phyloP scores from a whole-genome alignment of 2,888 invertebrate species.

The Chymomyza amoena region DNA sequence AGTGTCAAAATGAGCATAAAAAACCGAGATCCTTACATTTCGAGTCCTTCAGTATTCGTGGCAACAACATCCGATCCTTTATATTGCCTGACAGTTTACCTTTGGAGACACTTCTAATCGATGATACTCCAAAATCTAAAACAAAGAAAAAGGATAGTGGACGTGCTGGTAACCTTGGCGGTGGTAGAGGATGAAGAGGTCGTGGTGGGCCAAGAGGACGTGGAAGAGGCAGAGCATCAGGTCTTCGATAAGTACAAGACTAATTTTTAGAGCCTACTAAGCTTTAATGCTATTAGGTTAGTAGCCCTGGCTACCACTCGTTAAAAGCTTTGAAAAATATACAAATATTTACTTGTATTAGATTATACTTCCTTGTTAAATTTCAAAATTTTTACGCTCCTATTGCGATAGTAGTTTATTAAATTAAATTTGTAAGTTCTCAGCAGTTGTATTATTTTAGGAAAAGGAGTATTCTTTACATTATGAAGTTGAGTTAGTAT shows the following conservation, averaged over 20 bases:
- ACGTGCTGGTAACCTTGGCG: slow-evolving; percentile 85
- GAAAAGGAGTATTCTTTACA: too few relatives aligned
- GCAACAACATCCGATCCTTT: slow-evolving; percentile 96
- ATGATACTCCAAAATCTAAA: slow-evolving; percentile 97
- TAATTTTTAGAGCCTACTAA: background rate
- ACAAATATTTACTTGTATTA: too few relatives aligned
- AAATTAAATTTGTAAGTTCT: too few relatives aligned
- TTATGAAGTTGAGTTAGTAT: too few relatives aligned
- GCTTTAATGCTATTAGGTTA: too few relatives aligned
- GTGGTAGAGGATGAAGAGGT: slow-evolving; percentile 87
- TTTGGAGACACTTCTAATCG: slow-evolving; percentile 95
- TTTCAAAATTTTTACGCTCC: too few relatives aligned
- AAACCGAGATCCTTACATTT: slow-evolving; percentile 95
- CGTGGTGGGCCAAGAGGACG: slow-evolving; percentile 77
- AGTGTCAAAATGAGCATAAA: slow-evolving; percentile 98
- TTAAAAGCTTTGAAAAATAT: background rate
- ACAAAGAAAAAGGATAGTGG: slow-evolving; percentile 92
- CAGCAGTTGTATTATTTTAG: too few relatives aligned
- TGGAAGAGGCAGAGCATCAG: slow-evolving; percentile 74
- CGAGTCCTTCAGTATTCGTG: slow-evolving; percentile 96
- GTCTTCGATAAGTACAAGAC: slow-evolving; percentile 60
- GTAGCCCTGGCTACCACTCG: background rate
- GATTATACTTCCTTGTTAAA: too few relatives aligned
- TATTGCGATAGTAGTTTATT: too few relatives aligned
- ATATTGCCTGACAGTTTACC: slow-evolving; percentile 98